Percentiles rank a stretch among this genome's conserved stretches.
Evolutionary conservation across 1,140 invertebrate species (phyloP).

Genomic region (Lordiphosa mommai): DNA sequence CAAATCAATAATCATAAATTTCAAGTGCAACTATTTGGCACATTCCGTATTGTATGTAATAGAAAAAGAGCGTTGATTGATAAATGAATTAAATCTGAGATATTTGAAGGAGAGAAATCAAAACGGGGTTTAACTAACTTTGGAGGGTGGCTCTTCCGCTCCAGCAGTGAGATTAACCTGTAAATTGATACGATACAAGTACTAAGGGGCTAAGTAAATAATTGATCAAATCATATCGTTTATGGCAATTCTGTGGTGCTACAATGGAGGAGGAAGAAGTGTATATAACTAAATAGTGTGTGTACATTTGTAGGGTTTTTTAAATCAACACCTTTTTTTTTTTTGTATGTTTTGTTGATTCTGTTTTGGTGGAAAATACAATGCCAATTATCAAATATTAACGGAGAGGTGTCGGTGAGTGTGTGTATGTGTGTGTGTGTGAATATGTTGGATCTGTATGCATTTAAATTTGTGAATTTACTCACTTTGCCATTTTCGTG

Average conservation of each 20-base stretch:
- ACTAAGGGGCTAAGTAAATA: constrained; percentile 41
- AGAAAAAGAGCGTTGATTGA: constrained; percentile 16
- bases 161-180: constrained; percentile 79
- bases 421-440: constrained; percentile 18
- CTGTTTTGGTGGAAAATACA: no score
- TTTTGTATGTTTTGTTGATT: no score
- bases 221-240: no score
- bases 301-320: no score
- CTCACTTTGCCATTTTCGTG: constrained; percentile 92
- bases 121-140: constrained; percentile 70
- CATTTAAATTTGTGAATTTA: constrained; percentile 41
- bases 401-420: constrained; percentile 7
- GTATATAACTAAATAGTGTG: no score
- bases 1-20: constrained; percentile 28
- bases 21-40: constrained; percentile 25
- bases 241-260: no score
- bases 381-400: no score
- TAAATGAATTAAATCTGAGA: no score
- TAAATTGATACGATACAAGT: constrained; percentile 61
- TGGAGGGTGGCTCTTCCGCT: constrained; percentile 78
- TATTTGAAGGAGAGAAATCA: constrained; percentile 12
- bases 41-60: no score
- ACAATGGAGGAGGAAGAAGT: no score
- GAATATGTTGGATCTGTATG: constrained; percentile 19
- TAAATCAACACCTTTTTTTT: no score